Evolutionary conservation across 2,888 invertebrate genomes (phyloP).

Genomic region (Drosophila quinaria): DNA sequence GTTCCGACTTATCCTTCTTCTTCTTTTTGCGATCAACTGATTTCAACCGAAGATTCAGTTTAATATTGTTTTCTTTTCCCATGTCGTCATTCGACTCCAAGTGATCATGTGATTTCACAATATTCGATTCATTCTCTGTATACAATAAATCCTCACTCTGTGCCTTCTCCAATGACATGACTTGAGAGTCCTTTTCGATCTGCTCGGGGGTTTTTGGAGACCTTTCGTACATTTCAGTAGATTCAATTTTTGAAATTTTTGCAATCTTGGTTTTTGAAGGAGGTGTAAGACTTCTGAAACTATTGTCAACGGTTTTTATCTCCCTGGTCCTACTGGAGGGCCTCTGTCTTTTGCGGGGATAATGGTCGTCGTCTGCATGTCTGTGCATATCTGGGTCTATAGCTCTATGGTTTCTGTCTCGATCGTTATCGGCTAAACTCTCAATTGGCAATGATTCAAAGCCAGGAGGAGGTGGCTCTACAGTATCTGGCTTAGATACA

Average conservation of each 20-base stretch:
- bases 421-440: slow-evolving; percentile 53
- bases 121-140: slow-evolving; percentile 16
- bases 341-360: slow-evolving; percentile 37
- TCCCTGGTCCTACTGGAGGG: slow-evolving; percentile 31
- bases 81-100: slow-evolving; percentile 32
- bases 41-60: slow-evolving; percentile 41
- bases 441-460: slow-evolving; percentile 71
- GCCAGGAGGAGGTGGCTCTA: slow-evolving; percentile 81
- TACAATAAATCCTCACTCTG: neutral
- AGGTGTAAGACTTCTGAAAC: slow-evolving; percentile 59
- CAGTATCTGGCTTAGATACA: slow-evolving; percentile 47
- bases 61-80: slow-evolving; percentile 62
- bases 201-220: slow-evolving; percentile 65
- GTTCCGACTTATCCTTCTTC: slow-evolving; percentile 73
- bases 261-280: slow-evolving; percentile 50
- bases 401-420: slow-evolving; percentile 26
- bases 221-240: slow-evolving; percentile 23
- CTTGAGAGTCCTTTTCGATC: slow-evolving; percentile 20
- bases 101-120: slow-evolving; percentile 7
- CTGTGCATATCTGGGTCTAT: slow-evolving; percentile 19
- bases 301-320: slow-evolving; percentile 26
- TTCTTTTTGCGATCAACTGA: slow-evolving; percentile 68
- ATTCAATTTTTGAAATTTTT: slow-evolving; percentile 39
- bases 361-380: slow-evolving; percentile 18
- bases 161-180: slow-evolving; percentile 12